Conservation (phyloP, 2,113 vertebrate genomes). For the Nothoprocta pentlandii region DNA sequence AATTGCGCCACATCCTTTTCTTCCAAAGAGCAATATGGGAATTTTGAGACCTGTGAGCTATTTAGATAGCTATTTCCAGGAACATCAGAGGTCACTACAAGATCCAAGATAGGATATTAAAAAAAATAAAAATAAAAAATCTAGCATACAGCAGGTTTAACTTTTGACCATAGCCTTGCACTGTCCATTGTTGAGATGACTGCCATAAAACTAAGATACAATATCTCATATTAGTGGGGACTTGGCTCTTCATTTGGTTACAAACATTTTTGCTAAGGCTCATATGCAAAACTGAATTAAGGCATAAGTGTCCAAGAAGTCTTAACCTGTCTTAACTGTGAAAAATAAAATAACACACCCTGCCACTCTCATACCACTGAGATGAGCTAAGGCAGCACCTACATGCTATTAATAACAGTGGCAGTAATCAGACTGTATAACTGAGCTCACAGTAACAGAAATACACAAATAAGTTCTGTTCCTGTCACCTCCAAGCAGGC, state of each 20-base stretch:
- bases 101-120: not conserved
- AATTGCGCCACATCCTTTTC: not conserved
- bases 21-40: not conserved
- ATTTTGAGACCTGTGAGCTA: not conserved
- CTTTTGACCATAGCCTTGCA: not conserved
- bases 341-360: not conserved
- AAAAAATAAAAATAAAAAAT: not conserved
- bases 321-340: rapidly evolving
- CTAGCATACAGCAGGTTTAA: not conserved
- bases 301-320: not conserved
- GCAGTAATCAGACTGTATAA: not conserved
- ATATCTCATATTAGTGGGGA: not conserved
- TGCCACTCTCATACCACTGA: rapidly evolving
- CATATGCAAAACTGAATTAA: rapidly evolving
- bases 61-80: not conserved
- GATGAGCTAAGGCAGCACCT: not conserved
- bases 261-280: not conserved
- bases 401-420: not conserved
- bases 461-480: not conserved
- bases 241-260: not conserved
- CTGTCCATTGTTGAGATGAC: not conserved
- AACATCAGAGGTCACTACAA: not conserved
- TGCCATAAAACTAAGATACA: not conserved
- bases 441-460: not conserved
- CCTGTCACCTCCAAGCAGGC: not conserved